phyloP scores from a whole-genome alignment of 2,888 invertebrate genomes.

The Odontomyia ornata region DNA sequence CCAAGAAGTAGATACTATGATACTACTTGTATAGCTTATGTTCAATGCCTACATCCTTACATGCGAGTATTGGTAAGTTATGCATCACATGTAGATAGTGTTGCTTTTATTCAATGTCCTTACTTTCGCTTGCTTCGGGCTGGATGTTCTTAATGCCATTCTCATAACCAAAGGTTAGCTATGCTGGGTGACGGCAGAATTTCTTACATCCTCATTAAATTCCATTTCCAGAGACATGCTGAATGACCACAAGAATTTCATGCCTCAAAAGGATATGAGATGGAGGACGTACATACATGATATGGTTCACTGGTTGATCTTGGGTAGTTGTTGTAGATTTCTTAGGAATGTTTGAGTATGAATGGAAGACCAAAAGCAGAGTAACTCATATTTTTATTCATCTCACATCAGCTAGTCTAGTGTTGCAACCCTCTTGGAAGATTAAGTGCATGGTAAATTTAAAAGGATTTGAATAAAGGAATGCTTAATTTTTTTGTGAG shows the following conservation, averaged over 20 bases:
- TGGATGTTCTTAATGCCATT: slow-evolving; percentile 35
- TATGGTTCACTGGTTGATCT: not conserved
- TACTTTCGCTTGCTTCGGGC: slow-evolving; percentile 2
- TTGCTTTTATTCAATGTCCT: not conserved
- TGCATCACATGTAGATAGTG: not conserved
- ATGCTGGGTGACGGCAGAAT: not conserved
- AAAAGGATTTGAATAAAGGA: too few relatives aligned
- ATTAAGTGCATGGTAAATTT: too few relatives aligned
- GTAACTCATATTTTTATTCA: not conserved
- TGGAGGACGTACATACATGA: not conserved
- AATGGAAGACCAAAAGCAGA: not conserved
- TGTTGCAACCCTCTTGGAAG: not conserved
- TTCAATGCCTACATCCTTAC: not conserved
- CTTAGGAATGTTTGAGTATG: not conserved
- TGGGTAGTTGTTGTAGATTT: too few relatives aligned
- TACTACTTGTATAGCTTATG: slow-evolving; percentile 1
- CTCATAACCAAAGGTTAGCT: slow-evolving; percentile 21
- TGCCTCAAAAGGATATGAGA: not conserved
- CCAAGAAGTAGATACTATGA: not conserved
- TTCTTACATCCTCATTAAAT: slow-evolving; percentile 41
- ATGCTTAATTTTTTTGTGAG: too few relatives aligned
- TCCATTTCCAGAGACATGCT: slow-evolving; percentile 32
- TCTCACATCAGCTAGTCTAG: not conserved
- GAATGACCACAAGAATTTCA: slow-evolving; percentile 37
- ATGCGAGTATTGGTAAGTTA: too few relatives aligned